Conservation (phyloP, 2,797 vertebrate genomes). For the Bradypodion ventrale region DNA sequence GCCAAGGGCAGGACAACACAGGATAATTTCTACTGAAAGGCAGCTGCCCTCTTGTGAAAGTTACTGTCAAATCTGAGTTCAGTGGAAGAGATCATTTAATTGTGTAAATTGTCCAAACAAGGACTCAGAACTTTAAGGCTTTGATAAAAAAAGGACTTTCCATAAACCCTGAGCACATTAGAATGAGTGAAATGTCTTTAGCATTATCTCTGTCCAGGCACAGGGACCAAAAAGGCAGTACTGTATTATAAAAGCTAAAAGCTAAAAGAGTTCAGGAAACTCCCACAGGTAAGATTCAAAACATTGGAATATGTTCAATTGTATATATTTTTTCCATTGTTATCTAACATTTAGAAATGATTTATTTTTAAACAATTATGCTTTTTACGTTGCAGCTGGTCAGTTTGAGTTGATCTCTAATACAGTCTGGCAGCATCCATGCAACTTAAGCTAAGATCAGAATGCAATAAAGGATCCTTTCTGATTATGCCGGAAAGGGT, state of each 20-base stretch:
- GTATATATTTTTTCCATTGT: background rate
- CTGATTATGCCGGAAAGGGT: too few relatives aligned
- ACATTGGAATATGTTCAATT: background rate
- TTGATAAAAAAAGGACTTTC: conserved; percentile 6
- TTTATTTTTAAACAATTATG: background rate
- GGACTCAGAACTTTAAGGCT: conserved; percentile 1
- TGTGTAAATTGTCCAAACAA: conserved; percentile 4
- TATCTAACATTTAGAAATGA: too few relatives aligned
- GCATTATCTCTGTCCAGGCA: background rate
- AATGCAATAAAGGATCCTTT: too few relatives aligned
- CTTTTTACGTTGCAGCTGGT: background rate
- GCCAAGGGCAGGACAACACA: background rate
- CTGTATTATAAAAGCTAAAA: background rate
- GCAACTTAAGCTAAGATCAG: background rate
- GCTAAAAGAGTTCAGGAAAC: background rate
- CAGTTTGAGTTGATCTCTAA: background rate
- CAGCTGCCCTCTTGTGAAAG: background rate
- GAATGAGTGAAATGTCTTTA: conserved; percentile 4
- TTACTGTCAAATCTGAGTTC: conserved; percentile 5
- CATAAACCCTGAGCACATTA: conserved; percentile 24
- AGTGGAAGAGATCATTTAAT: background rate
- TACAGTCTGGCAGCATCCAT: too few relatives aligned
- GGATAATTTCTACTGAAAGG: background rate
- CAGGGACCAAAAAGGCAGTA: background rate
- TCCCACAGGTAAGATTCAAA: background rate